Conservation (phyloP, 2,797 vertebrate genomes). For the Spinus pinus region DNA sequence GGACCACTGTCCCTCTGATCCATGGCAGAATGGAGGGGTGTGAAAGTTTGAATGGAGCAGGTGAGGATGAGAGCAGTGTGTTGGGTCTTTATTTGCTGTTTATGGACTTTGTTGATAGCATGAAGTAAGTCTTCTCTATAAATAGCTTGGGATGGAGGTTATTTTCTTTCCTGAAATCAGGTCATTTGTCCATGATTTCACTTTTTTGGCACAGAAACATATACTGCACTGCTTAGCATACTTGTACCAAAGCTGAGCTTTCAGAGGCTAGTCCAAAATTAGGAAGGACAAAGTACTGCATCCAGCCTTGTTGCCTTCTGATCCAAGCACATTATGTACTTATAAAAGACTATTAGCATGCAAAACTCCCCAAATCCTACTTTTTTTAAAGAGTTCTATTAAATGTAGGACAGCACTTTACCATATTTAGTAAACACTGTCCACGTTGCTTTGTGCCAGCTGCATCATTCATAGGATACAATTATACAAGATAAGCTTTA, state of each 20-base stretch:
- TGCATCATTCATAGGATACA: neutral
- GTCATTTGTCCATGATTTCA: neutral
- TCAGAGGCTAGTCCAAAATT: neutral
- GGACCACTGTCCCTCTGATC: neutral
- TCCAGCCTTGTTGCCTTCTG: neutral
- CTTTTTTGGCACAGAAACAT: neutral
- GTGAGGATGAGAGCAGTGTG: neutral
- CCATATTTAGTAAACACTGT: neutral
- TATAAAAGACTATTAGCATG: neutral
- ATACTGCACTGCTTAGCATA: neutral
- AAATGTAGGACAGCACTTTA: neutral
- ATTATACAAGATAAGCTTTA: neutral
- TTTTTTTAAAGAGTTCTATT: neutral
- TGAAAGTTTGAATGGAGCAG: neutral
- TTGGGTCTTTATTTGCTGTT: neutral
- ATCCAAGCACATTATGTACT: neutral
- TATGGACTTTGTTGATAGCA: neutral
- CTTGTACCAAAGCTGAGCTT: neutral
- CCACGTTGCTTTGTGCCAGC: neutral
- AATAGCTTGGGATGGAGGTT: neutral
- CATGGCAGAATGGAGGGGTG: neutral
- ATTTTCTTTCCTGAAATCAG: neutral
- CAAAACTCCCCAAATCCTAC: neutral
- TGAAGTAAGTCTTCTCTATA: neutral
- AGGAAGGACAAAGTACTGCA: neutral